Percentiles rank a stretch among this genome's conserved stretches.
These are phyloP conservation scores for Phaonia tiefii DNA, from an alignment of 2,888 invertebrate genomes.

Conservation along the genomic window DNA sequence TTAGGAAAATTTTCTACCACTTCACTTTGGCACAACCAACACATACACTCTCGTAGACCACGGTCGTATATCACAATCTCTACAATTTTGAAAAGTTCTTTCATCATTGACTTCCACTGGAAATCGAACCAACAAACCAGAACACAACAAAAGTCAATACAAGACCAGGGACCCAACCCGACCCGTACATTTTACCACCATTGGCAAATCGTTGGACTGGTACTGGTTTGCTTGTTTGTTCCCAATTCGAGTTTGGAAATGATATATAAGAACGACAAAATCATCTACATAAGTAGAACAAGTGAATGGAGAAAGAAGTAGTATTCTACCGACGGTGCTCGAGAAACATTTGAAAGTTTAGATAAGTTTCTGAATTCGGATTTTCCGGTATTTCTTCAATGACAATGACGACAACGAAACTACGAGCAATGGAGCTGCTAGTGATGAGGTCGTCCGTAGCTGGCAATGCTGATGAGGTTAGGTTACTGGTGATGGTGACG, in stretches of 20 bases:
- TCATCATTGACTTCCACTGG: constrained; percentile 32
- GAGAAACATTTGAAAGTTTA: constrained; percentile 66
- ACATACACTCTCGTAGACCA: neutral
- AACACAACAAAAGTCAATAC: constrained; percentile 5
- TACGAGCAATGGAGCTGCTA: neutral
- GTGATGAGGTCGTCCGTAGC: neutral
- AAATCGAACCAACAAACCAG: constrained; percentile 31
- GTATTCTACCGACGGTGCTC: neutral
- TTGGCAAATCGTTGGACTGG: neutral
- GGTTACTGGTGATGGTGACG: constrained; percentile 67
- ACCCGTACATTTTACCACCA: neutral
- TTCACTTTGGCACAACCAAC: neutral
- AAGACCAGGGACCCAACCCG: neutral
- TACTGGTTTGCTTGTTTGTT: neutral
- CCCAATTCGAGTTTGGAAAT: neutral
- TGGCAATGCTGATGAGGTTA: neutral
- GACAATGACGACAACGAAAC: constrained; percentile 35
- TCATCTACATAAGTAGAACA: too few species aligned
- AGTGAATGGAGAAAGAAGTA: neutral
- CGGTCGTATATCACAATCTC: constrained; percentile 37
- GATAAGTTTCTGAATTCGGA: constrained; percentile 76
- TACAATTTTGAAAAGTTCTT: constrained; percentile 48
- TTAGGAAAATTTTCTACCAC: constrained; percentile 57
- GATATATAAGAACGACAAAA: constrained; percentile 14
- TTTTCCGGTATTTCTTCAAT: constrained; percentile 77